These are phyloP conservation scores for Temnothorax ravouxi DNA, from an alignment of 2,888 invertebrate genomes.

Conservation along the genomic window DNA sequence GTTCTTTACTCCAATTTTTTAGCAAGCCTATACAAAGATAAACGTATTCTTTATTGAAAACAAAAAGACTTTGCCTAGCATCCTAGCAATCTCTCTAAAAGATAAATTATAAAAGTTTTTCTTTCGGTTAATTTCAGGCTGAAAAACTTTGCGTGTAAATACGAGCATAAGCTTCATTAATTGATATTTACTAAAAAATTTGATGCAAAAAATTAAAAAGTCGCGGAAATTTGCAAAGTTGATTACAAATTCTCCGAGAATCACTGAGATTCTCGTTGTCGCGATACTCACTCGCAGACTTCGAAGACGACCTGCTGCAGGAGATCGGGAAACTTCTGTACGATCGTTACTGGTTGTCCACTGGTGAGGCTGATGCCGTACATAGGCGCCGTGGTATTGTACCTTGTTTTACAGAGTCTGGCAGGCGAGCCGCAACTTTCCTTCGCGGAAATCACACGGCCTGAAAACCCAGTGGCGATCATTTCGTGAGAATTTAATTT, in stretches of 20 bases:
- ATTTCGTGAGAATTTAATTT: slow-evolving; percentile 18
- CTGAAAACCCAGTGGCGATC: slow-evolving; percentile 74
- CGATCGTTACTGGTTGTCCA: slow-evolving; percentile 96
- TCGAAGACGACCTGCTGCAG: slow-evolving; percentile 97
- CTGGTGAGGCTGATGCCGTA: slow-evolving; percentile 97
- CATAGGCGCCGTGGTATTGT: slow-evolving; percentile 97
- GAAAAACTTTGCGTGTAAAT: not conserved
- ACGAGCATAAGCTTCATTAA: not conserved
- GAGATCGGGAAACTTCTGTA: slow-evolving; percentile 97
- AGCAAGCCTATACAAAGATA: not conserved
- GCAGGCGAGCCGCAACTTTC: slow-evolving; percentile 90
- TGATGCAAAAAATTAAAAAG: not conserved
- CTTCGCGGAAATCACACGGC: slow-evolving; percentile 86
- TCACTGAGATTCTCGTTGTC: too few species aligned
- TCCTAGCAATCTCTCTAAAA: not conserved
- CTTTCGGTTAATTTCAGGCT: not conserved
- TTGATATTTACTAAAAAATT: slow-evolving; percentile 14
- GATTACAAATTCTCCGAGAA: not conserved
- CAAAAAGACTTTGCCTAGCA: not conserved
- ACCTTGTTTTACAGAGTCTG: slow-evolving; percentile 94
- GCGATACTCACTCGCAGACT: slow-evolving; percentile 93
- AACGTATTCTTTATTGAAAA: not conserved
- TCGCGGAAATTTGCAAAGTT: not conserved
- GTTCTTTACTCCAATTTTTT: not conserved
- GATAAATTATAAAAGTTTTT: not conserved